A percentile compares a stretch with the other conserved stretches of the same genome.
phyloP scores from a whole-genome alignment of 2,113 vertebrate species.

The Chaetodon trifascialis region DNA sequence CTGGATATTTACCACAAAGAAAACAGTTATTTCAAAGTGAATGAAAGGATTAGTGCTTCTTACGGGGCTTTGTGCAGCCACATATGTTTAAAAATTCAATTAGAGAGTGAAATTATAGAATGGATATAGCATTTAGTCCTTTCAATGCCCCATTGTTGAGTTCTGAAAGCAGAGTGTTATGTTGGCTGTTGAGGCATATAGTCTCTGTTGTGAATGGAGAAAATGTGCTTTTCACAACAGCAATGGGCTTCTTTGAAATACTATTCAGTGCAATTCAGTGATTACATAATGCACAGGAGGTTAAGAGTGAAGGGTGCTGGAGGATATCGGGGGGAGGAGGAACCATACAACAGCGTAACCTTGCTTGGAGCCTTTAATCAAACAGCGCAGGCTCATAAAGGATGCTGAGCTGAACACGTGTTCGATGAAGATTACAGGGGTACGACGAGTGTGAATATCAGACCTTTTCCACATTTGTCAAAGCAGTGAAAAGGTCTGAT shows the following conservation, averaged over 20 bases:
- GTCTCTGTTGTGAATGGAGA: slow-evolving; percentile 19
- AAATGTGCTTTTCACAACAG: not conserved
- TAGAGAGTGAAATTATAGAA: slow-evolving; percentile 35
- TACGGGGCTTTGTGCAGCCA: slow-evolving; percentile 27
- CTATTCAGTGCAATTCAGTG: not conserved
- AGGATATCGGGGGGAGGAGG: not conserved
- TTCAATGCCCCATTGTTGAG: slow-evolving; percentile 18
- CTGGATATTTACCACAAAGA: slow-evolving; percentile 32
- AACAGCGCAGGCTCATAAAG: not conserved
- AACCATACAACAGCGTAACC: not conserved
- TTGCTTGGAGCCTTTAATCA: not conserved
- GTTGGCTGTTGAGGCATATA: not conserved
- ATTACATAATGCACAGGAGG: slow-evolving; percentile 5
- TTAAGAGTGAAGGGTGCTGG: not conserved
- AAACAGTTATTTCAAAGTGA: slow-evolving; percentile 26
- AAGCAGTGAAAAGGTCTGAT: not conserved
- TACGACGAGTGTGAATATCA: not conserved
- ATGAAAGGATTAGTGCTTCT: slow-evolving; percentile 39
- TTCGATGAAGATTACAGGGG: not conserved
- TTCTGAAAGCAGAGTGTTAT: slow-evolving; percentile 8
- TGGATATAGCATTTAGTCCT: slow-evolving; percentile 18
- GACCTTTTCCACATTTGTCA: not conserved
- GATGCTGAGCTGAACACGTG: not conserved
- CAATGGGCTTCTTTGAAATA: slow-evolving; percentile 6
- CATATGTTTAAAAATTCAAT: slow-evolving; percentile 47